Evolutionary conservation across 2,888 invertebrate species (phyloP).

Genomic region (Xiphydria camelus): DNA sequence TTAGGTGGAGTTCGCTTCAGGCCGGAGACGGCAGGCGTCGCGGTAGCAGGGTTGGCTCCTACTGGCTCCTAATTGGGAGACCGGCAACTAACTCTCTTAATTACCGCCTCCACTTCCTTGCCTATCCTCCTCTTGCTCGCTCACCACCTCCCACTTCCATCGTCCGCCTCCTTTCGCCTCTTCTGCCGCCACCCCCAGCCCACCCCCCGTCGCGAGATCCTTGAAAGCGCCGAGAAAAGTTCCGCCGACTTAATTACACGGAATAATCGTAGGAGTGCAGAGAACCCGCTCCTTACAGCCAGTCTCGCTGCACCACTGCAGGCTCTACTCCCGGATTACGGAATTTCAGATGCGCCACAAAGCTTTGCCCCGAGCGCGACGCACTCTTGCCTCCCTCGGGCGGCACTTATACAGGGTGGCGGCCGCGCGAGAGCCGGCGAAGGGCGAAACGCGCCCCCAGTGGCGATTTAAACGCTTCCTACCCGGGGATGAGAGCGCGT

Average conservation of each 20-base stretch:
- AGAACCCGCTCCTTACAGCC: too few relatives aligned
- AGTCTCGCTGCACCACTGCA: neutral
- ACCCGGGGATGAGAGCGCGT: too few relatives aligned
- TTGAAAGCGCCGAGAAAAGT: slow-evolving; percentile 58
- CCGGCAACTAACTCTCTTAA: slow-evolving; percentile 62
- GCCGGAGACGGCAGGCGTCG: slow-evolving; percentile 30
- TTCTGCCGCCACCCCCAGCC: too few relatives aligned
- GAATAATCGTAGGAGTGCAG: slow-evolving; percentile 60
- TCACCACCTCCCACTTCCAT: slow-evolving; percentile 3
- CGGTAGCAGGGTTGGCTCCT: slow-evolving; percentile 37
- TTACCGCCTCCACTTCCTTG: slow-evolving; percentile 57
- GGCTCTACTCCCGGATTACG: slow-evolving; percentile 17
- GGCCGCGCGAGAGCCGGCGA: too few relatives aligned
- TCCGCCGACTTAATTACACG: slow-evolving; percentile 65
- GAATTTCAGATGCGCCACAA: slow-evolving; percentile 19
- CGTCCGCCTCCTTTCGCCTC: neutral
- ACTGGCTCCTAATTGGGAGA: slow-evolving; percentile 56
- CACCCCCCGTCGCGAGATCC: too few relatives aligned
- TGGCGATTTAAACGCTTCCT: too few relatives aligned
- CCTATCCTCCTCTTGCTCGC: slow-evolving; percentile 29
- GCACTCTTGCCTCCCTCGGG: slow-evolving; percentile 3
- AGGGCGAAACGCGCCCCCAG: too few relatives aligned
- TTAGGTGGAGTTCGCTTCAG: slow-evolving; percentile 43
- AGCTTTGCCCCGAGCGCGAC: slow-evolving; percentile 16
- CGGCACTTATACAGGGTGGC: neutral